Evolutionary conservation across 2,113 vertebrate genomes (phyloP).

Genomic region (Polyodon spathula): DNA sequence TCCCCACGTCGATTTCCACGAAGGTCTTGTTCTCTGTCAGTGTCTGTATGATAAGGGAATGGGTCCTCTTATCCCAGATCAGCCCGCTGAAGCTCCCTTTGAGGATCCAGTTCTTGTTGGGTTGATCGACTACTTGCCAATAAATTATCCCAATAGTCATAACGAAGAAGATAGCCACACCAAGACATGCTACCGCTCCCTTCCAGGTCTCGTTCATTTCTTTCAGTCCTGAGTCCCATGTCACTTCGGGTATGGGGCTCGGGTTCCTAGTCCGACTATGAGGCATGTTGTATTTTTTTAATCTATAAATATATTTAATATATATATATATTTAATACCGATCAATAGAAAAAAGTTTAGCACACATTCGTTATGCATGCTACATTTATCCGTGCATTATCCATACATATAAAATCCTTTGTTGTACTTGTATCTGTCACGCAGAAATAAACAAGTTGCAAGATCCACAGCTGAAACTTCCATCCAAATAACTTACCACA

Average conservation of each 20-base stretch:
- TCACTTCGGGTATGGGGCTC: slow-evolving; percentile 63
- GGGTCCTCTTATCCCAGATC: slow-evolving; percentile 73
- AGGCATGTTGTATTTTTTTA: slow-evolving; percentile 59
- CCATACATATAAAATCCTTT: slow-evolving; percentile 41
- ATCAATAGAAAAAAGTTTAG: not conserved
- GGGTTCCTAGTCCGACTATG: slow-evolving; percentile 65
- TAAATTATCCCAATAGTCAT: slow-evolving; percentile 91
- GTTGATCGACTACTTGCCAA: slow-evolving; percentile 85
- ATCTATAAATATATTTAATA: slow-evolving; percentile 22
- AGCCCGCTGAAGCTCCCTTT: slow-evolving; percentile 66
- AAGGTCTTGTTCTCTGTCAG: slow-evolving; percentile 60
- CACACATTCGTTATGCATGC: slow-evolving; percentile 33
- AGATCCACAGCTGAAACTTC: slow-evolving; percentile 28
- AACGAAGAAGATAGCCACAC: slow-evolving; percentile 77
- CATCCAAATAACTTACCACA: slow-evolving; percentile 48
- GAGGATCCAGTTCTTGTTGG: slow-evolving; percentile 83
- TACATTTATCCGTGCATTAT: slow-evolving; percentile 39
- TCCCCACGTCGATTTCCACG: slow-evolving; percentile 61
- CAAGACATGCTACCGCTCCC: slow-evolving; percentile 75
- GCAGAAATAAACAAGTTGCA: slow-evolving; percentile 40
- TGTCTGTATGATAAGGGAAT: slow-evolving; percentile 68
- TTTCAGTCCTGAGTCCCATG: slow-evolving; percentile 66
- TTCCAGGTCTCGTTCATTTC: slow-evolving; percentile 93
- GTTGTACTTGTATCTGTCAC: slow-evolving; percentile 43
- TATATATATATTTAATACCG: too few species aligned